These are phyloP conservation scores for Onychostoma macrolepis DNA, from an alignment of 2,113 vertebrate genomes.

Conservation along the genomic window DNA sequence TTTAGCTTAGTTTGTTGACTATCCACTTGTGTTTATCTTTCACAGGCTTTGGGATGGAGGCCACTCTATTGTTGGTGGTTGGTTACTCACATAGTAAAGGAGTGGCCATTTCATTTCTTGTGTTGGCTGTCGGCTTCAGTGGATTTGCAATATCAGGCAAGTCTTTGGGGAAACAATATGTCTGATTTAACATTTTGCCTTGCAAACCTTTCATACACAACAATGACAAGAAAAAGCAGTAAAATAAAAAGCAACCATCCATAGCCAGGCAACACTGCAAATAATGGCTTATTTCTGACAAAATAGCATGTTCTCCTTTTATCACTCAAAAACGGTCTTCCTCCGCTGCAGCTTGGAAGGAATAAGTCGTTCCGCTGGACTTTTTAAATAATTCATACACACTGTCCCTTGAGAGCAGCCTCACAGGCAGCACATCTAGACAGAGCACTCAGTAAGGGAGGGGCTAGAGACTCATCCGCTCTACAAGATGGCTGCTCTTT, in stretches of 20 bases:
- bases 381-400: slow-evolving; percentile 80
- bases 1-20: not conserved
- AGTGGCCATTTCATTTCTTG: slow-evolving; percentile 94
- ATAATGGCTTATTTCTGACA: slow-evolving; percentile 7
- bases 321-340: not conserved
- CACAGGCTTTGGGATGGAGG: slow-evolving; percentile 98
- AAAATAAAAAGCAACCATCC: not conserved
- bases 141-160: slow-evolving; percentile 99
- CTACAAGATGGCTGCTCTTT: slow-evolving; percentile 53
- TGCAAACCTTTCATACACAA: not conserved
- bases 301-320: not conserved
- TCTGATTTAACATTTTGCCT: not conserved
- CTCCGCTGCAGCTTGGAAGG: slow-evolving; percentile 29
- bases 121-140: slow-evolving; percentile 96
- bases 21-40: slow-evolving; percentile 48
- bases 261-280: not conserved
- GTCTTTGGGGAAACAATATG: slow-evolving; percentile 43
- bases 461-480: slow-evolving; percentile 45
- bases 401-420: slow-evolving; percentile 68
- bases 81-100: slow-evolving; percentile 97
- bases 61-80: slow-evolving; percentile 93
- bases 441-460: slow-evolving; percentile 68
- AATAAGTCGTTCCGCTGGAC: slow-evolving; percentile 62
- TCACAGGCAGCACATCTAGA: slow-evolving; percentile 64
- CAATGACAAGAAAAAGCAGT: not conserved